These are phyloP conservation scores for Choloepus didactylus DNA, from an alignment of 2,797 vertebrate species.

Conservation along the genomic window DNA sequence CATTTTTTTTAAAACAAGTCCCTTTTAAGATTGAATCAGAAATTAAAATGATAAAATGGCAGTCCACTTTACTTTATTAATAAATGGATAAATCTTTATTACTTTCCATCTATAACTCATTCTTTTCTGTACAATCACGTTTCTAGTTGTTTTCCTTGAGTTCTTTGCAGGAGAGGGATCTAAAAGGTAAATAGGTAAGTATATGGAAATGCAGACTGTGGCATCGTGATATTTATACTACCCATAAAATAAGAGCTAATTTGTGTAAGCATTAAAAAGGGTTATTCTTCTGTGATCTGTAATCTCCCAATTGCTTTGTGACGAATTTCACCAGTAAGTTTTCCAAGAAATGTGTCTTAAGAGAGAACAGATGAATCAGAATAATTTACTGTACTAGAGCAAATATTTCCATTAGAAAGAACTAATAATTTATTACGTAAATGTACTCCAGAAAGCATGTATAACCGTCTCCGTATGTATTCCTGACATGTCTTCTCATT, in stretches of 20 bases:
- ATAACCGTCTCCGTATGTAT: neutral
- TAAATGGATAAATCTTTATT: neutral
- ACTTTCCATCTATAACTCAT: neutral
- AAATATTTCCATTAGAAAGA: conserved; percentile 54
- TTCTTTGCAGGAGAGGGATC: neutral
- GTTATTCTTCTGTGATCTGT: conserved; percentile 46
- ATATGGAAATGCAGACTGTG: neutral
- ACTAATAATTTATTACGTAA: neutral
- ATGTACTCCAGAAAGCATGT: neutral
- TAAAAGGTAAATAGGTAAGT: neutral
- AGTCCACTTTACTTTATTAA: neutral
- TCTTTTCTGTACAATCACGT: neutral
- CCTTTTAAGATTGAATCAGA: conserved; percentile 55
- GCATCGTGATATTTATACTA: neutral
- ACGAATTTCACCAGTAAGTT: conserved; percentile 45
- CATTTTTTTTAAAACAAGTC: neutral
- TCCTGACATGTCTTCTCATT: neutral
- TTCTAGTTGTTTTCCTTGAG: neutral
- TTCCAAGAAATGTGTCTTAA: conserved; percentile 42
- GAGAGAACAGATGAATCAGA: conserved; percentile 65
- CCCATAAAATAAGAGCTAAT: conserved; percentile 53
- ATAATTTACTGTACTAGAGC: conserved; percentile 14
- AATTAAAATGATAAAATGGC: neutral
- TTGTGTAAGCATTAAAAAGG: conserved; percentile 30
- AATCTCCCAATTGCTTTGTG: conserved; percentile 60